phyloP scores from a whole-genome alignment of 1,140 invertebrate species.

The Latrodectus geometricus region DNA sequence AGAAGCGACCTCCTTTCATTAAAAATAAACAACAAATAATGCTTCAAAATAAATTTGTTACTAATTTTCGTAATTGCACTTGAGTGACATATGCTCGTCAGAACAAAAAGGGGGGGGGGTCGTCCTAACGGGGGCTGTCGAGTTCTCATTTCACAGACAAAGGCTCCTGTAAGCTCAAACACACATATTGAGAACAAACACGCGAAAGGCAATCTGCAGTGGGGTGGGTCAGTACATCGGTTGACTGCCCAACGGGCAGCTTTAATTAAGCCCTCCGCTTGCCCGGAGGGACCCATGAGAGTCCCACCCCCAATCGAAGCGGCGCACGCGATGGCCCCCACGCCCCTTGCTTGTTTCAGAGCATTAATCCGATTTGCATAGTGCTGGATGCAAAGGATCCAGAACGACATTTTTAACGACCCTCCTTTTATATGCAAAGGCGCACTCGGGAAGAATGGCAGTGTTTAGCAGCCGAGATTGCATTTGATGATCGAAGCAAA shows the following conservation, averaged over 20 bases:
- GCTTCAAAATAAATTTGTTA: too few species aligned
- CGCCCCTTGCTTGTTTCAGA: conserved; percentile 34
- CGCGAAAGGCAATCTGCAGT: not conserved
- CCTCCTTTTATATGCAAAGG: not conserved
- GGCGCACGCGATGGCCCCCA: conserved; percentile 1
- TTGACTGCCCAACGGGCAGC: conserved; percentile 17
- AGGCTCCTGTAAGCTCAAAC: too few species aligned
- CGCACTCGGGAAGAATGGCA: not conserved
- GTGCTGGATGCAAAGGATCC: not conserved
- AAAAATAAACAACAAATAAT: too few species aligned
- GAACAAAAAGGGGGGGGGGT: too few species aligned
- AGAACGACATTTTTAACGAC: conserved; percentile 2
- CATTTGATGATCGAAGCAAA: conserved; percentile 25
- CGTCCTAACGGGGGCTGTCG: too few species aligned
- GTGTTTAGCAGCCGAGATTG: not conserved
- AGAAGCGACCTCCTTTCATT: too few species aligned
- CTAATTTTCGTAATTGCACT: too few species aligned
- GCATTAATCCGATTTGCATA: conserved; percentile 40
- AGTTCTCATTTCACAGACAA: too few species aligned
- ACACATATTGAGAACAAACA: not conserved
- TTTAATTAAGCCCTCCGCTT: conserved; percentile 39
- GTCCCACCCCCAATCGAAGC: not conserved
- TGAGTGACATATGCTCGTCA: too few species aligned
- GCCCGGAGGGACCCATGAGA: not conserved
- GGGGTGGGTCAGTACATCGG: conserved; percentile 15